Evolutionary conservation across 92 coral and sea anemone species (phyloP).

Genomic region (Scolanthus callimorphus): DNA sequence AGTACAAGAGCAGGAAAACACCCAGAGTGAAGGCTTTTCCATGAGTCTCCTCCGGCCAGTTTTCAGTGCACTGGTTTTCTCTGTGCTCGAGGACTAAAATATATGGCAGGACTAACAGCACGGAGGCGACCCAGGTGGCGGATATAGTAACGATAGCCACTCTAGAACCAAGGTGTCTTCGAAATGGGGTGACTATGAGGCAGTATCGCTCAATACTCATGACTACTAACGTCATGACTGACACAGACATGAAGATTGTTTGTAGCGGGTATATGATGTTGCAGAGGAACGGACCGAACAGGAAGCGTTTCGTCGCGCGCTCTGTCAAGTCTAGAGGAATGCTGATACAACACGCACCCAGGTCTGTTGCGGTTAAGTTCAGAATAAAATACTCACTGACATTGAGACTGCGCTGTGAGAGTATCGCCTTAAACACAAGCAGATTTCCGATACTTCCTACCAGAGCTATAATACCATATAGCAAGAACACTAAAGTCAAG

Average conservation of each 20-base stretch:
- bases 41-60: slow-evolving; percentile 31
- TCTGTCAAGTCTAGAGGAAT: slow-evolving; percentile 42
- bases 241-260: slow-evolving; percentile 37
- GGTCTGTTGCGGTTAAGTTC: slow-evolving; percentile 46
- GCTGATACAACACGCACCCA: slow-evolving; percentile 39
- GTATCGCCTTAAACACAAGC: slow-evolving; percentile 43
- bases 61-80: slow-evolving; percentile 16
- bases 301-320: slow-evolving; percentile 29
- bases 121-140: slow-evolving; percentile 24
- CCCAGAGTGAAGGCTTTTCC: slow-evolving; percentile 43
- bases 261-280: slow-evolving; percentile 51
- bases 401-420: slow-evolving; percentile 21
- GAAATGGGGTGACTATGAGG: slow-evolving; percentile 42
- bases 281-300: slow-evolving; percentile 46
- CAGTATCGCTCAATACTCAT: slow-evolving; percentile 57
- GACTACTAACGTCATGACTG: slow-evolving; percentile 42
- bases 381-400: slow-evolving; percentile 52
- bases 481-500: slow-evolving; percentile 13
- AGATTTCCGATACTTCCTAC: slow-evolving; percentile 39
- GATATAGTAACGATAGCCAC: slow-evolving; percentile 26
- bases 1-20: slow-evolving; percentile 28
- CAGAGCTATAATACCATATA: slow-evolving; percentile 21
- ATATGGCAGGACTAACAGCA: slow-evolving; percentile 39
- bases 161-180: slow-evolving; percentile 12
- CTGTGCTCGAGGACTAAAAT: slow-evolving; percentile 17